phyloP scores from a whole-genome alignment of 2,888 invertebrate genomes.

The Epistrophe grossulariae region DNA sequence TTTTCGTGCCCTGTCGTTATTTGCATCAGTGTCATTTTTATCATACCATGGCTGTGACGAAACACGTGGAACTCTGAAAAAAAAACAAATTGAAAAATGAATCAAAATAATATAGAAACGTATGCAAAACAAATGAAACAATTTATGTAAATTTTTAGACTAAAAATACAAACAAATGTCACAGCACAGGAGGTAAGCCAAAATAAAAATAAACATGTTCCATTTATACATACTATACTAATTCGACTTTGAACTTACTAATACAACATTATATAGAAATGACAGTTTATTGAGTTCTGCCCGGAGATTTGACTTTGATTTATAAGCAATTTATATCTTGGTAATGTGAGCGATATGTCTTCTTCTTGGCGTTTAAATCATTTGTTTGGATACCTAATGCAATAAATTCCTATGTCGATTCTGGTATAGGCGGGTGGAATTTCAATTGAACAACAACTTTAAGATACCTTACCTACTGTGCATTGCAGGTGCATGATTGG shows the following conservation, averaged over 20 bases:
- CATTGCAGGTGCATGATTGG: conserved; percentile 33
- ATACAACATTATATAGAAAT: neutral
- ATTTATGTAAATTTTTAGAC: neutral
- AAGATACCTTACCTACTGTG: neutral
- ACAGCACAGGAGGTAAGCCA: neutral
- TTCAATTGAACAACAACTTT: conserved; percentile 57
- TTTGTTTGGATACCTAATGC: conserved; percentile 36
- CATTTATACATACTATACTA: conserved; percentile 1
- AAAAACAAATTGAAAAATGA: conserved; percentile 29
- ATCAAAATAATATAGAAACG: conserved; percentile 20
- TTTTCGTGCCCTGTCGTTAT: conserved; percentile 92
- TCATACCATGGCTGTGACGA: conserved; percentile 94
- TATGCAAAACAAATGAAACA: conserved; percentile 16
- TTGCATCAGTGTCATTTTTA: conserved; percentile 90
- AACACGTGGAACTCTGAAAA: conserved; percentile 86
- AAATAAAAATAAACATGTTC: neutral
- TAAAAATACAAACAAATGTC: conserved; percentile 24
- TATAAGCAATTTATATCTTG: conserved; percentile 4
- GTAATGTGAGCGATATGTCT: neutral
- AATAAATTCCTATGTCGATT: conserved; percentile 47
- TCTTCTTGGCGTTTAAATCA: conserved; percentile 47
- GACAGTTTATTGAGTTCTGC: conserved; percentile 57
- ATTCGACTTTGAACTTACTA: conserved; percentile 29
- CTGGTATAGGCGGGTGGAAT: conserved; percentile 57
- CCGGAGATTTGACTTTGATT: conserved; percentile 14